Evolutionary conservation across 92 coral and sea anemone species (phyloP).

Genomic region (Plumapathes pennacea): DNA sequence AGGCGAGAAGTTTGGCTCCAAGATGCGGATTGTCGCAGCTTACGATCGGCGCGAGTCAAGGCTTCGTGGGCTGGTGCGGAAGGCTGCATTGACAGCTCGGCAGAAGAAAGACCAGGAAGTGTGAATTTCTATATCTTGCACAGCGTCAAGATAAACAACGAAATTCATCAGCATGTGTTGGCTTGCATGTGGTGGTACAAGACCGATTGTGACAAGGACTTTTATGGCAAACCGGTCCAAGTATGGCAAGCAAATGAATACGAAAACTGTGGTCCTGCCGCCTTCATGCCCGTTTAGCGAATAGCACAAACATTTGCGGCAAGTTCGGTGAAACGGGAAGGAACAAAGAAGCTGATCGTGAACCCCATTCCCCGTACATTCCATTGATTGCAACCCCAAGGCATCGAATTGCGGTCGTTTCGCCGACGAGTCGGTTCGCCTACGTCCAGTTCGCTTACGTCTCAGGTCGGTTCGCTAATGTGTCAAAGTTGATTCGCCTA

Average conservation of each 20-base stretch:
- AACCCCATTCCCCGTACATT: conserved; percentile 40
- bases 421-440: too few relatives aligned
- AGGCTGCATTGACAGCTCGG: conserved; percentile 15
- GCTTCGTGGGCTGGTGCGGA: conserved; percentile 46
- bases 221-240: conserved; percentile 30
- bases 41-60: conserved; percentile 33
- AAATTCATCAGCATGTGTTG: conserved; percentile 16
- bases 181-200: conserved; percentile 49
- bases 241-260: conserved; percentile 25
- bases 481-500: too few relatives aligned
- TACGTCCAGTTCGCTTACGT: too few relatives aligned
- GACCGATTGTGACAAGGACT: conserved; percentile 5
- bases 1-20: conserved; percentile 42
- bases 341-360: conserved; percentile 18
- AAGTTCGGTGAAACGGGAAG: conserved; percentile 7
- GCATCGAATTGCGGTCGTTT: too few relatives aligned
- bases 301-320: conserved; percentile 28
- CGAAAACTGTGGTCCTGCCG: conserved; percentile 36
- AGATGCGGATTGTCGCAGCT: conserved; percentile 27
- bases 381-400: too few relatives aligned
- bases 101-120: conserved; percentile 36
- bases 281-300: conserved; percentile 54
- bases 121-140: conserved; percentile 38
- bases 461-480: too few relatives aligned
- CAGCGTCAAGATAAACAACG: conserved; percentile 13